These are phyloP conservation scores for Pelecanoides urinatrix DNA, from an alignment of 2,113 vertebrate genomes.

Conservation along the genomic window DNA sequence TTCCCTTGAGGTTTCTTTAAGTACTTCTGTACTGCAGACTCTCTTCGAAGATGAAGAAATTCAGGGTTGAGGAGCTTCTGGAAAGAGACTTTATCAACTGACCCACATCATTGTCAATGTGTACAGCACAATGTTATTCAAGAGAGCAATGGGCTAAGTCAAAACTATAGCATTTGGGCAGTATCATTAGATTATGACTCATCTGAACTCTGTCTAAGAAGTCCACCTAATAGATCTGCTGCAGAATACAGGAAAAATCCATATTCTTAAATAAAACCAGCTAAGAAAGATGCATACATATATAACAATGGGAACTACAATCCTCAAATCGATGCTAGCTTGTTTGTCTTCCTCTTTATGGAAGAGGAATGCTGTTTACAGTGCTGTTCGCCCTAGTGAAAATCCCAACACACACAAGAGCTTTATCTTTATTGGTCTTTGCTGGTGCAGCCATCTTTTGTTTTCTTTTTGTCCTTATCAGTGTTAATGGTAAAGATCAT, in stretches of 20 bases:
- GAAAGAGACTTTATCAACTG: not conserved
- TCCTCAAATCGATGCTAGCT: fast-evolving
- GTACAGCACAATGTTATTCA: not conserved
- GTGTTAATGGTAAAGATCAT: not conserved
- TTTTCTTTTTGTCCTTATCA: not conserved
- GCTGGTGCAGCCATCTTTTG: not conserved
- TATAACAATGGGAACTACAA: not conserved
- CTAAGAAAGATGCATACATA: not conserved
- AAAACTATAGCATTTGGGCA: not conserved
- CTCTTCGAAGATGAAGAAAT: not conserved
- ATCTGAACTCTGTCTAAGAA: not conserved
- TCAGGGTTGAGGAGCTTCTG: not conserved
- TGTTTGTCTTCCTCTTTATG: not conserved
- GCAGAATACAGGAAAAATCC: not conserved
- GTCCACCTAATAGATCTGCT: not conserved
- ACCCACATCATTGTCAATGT: not conserved
- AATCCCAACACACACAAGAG: not conserved
- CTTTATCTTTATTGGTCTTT: not conserved
- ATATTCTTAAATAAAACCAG: not conserved
- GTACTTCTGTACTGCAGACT: not conserved
- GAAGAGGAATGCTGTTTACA: not conserved
- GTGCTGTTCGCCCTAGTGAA: not conserved
- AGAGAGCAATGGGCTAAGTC: not conserved
- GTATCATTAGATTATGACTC: not conserved
- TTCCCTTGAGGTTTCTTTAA: not conserved